phyloP scores from a whole-genome alignment of 53 echinoderm and acorn worm genomes.

The Echinometra lucunter region DNA sequence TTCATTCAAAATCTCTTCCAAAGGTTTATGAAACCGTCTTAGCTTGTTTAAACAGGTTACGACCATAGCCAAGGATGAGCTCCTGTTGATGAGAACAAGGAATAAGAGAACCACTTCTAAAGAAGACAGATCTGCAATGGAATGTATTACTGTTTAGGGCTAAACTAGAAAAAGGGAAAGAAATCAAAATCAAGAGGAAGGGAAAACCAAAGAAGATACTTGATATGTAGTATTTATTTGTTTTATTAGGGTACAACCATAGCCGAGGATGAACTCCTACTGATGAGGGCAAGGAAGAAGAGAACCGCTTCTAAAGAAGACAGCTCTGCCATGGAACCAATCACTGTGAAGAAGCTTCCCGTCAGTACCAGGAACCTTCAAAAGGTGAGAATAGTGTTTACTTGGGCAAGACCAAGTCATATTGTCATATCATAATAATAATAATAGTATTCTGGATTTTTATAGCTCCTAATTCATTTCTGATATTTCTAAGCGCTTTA shows the following conservation, averaged over 20 bases:
- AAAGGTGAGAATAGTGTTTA: constrained; percentile 68
- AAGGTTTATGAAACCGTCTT: too few species aligned
- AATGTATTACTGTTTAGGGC: constrained; percentile 85
- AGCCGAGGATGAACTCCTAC: constrained; percentile 90
- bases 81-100: constrained; percentile 82
- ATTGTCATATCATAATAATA: too few species aligned
- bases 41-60: constrained; percentile 76
- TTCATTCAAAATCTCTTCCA: too few species aligned
- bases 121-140: constrained; percentile 79
- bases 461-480: too few species aligned
- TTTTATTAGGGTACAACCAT: constrained; percentile 88
- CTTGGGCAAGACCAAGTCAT: too few species aligned
- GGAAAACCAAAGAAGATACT: too few species aligned
- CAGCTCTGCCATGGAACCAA: constrained; percentile 79
- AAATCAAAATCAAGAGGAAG: too few species aligned
- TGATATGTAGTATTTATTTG: not conserved
- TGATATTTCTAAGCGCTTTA: too few species aligned
- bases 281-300: constrained; percentile 84
- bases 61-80: constrained; percentile 94
- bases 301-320: constrained; percentile 78
- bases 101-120: constrained; percentile 78
- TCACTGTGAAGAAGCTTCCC: constrained; percentile 92
- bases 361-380: constrained; percentile 90
- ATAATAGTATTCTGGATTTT: too few species aligned
- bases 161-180: too few species aligned